These are phyloP conservation scores for Brachionus paranguensis DNA, from an alignment of 1,140 invertebrate species.

Conservation along the genomic window DNA sequence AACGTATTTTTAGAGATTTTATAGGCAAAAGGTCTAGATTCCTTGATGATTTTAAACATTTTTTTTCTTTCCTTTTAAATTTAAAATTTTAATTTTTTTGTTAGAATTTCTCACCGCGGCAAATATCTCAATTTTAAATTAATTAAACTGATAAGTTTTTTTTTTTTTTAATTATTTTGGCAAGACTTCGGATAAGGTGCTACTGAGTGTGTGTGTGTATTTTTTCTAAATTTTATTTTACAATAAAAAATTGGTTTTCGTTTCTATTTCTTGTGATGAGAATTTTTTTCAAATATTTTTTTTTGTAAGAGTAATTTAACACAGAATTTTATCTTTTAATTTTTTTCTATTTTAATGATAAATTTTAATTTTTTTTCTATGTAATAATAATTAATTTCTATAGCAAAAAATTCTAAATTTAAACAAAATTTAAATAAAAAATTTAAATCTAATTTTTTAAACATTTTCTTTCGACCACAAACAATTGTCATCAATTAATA, in stretches of 20 bases:
- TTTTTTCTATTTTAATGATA: neutral
- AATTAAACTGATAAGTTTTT: neutral
- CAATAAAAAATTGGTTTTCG: neutral
- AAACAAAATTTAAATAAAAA: neutral
- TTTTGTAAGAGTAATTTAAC: neutral
- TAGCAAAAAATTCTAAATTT: neutral
- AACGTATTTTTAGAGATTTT: constrained; percentile 3
- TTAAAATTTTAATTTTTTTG: neutral
- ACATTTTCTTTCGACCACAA: no score
- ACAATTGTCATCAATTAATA: no score
- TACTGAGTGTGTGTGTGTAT: neutral
- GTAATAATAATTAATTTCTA: neutral
- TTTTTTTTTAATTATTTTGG: neutral
- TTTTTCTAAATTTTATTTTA: neutral
- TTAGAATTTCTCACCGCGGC: neutral
- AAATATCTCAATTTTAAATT: constrained; percentile 2
- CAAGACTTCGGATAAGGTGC: neutral
- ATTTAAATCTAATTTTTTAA: neutral
- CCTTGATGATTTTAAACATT: neutral
- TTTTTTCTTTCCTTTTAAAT: neutral
- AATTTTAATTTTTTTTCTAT: neutral
- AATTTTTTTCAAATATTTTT: neutral
- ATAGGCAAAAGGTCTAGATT: constrained; percentile 1
- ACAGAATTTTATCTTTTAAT: neutral
- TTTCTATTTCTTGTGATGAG: constrained; percentile 22